A percentile compares a stretch with the other conserved stretches of the same genome.
Conservation (phyloP, 2,113 vertebrate genomes). For the Hippocampus zosterae region DNA sequence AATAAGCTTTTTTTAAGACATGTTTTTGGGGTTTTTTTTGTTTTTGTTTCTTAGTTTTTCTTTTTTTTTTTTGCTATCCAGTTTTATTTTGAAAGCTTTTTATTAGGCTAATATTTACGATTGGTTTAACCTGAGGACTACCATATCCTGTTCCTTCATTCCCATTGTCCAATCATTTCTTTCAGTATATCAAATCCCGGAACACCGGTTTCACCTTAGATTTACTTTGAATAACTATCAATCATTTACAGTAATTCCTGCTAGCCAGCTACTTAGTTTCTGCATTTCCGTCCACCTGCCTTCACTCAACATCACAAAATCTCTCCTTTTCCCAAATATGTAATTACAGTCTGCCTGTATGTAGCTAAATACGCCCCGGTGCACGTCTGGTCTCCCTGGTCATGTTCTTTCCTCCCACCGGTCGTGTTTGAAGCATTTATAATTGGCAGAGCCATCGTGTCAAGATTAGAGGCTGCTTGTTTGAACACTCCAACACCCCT, state of each 20-base stretch:
- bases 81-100: background rate
- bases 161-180: background rate
- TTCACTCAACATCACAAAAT: conserved; percentile 74
- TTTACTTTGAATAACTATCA: background rate
- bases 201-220: background rate
- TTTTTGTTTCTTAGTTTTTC: no score
- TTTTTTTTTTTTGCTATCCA: no score
- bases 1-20: no score
- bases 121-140: background rate
- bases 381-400: conserved; percentile 73
- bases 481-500: conserved; percentile 67
- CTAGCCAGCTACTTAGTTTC: background rate
- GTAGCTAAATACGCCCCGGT: conserved; percentile 77
- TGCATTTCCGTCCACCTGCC: conserved; percentile 1
- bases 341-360: conserved; percentile 81
- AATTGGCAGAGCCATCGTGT: conserved; percentile 78
- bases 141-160: background rate
- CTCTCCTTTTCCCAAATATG: conserved; percentile 74
- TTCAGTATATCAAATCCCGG: background rate
- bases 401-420: conserved; percentile 78
- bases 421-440: conserved; percentile 74
- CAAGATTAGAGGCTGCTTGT: conserved; percentile 76
- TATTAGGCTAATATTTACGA: background rate
- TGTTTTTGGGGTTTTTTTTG: no score
- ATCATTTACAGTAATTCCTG: conserved; percentile 4